phyloP scores from a whole-genome alignment of 2,888 invertebrate genomes.

The Cephonodes hylas region DNA sequence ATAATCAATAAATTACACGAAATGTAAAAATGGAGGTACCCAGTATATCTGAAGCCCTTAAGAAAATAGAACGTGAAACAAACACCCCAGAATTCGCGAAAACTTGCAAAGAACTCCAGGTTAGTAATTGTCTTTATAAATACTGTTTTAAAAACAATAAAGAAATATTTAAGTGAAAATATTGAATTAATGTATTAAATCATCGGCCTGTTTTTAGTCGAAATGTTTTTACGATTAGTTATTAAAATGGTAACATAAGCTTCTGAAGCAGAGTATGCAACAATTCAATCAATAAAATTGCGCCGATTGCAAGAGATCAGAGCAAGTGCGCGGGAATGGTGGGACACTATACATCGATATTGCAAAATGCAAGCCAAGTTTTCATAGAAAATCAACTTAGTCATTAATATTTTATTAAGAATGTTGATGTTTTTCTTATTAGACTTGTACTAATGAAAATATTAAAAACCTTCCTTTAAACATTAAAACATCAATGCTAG shows the following conservation, averaged over 20 bases:
- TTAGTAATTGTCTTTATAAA: conserved; percentile 33
- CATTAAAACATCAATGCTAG: too few relatives aligned
- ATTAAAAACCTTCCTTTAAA: too few relatives aligned
- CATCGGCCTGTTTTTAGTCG: too few relatives aligned
- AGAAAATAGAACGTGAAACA: conserved; percentile 43
- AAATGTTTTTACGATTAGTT: too few relatives aligned
- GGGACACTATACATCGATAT: neutral
- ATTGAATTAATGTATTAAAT: too few relatives aligned
- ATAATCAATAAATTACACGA: neutral
- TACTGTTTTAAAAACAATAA: neutral
- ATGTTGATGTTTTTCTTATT: too few relatives aligned
- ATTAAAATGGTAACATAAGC: too few relatives aligned
- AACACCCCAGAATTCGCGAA: conserved; percentile 45
- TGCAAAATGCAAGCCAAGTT: neutral
- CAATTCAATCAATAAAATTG: neutral
- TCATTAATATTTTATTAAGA: too few relatives aligned
- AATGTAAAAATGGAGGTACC: conserved; percentile 35
- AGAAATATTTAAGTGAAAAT: too few relatives aligned
- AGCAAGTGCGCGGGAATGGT: neutral
- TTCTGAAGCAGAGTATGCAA: too few relatives aligned
- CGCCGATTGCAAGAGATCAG: neutral
- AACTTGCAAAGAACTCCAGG: conserved; percentile 52
- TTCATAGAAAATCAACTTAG: neutral
- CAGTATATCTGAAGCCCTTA: conserved; percentile 36
- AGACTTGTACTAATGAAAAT: too few relatives aligned